Percentiles rank a stretch among this genome's conserved stretches.
These are phyloP conservation scores for Apistogramma diplotaenia DNA, from an alignment of 2,113 vertebrate genomes.

Conservation along the genomic window DNA sequence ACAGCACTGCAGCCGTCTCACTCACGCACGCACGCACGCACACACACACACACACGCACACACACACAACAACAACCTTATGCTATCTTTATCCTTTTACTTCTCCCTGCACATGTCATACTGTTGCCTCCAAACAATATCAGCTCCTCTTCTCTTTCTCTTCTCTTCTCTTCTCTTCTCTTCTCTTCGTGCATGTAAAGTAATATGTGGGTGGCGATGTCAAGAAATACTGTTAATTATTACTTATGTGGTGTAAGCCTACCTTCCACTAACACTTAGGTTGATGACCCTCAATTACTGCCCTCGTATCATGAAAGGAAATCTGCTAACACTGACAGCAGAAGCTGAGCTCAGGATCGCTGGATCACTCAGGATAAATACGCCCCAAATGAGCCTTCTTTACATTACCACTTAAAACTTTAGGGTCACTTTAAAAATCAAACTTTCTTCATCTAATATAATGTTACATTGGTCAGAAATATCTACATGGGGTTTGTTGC, in stretches of 20 bases:
- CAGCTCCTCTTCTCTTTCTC: not conserved
- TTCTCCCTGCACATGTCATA: slow-evolving; percentile 47
- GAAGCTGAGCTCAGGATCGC: not conserved
- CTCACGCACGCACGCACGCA: too few species aligned
- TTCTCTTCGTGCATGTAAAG: slow-evolving; percentile 19
- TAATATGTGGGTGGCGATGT: slow-evolving; percentile 39
- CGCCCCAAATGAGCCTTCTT: not conserved
- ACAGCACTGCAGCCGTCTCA: not conserved
- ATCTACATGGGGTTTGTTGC: not conserved
- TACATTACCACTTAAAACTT: not conserved
- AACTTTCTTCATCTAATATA: not conserved
- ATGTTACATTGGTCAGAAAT: not conserved
- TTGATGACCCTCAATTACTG: slow-evolving; percentile 53
- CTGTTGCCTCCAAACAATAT: slow-evolving; percentile 33
- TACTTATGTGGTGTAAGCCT: slow-evolving; percentile 10
- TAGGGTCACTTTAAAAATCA: not conserved
- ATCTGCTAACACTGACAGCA: not conserved
- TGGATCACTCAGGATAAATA: not conserved
- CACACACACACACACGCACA: not conserved
- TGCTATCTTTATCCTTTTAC: slow-evolving; percentile 53
- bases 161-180: not conserved
- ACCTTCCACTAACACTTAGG: not conserved
- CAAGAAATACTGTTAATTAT: slow-evolving; percentile 50
- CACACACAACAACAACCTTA: slow-evolving; percentile 33
- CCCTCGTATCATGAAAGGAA: not conserved